Conservation (phyloP, 35 echinoderm and acorn worm genomes). For the Acanthaster planci region DNA sequence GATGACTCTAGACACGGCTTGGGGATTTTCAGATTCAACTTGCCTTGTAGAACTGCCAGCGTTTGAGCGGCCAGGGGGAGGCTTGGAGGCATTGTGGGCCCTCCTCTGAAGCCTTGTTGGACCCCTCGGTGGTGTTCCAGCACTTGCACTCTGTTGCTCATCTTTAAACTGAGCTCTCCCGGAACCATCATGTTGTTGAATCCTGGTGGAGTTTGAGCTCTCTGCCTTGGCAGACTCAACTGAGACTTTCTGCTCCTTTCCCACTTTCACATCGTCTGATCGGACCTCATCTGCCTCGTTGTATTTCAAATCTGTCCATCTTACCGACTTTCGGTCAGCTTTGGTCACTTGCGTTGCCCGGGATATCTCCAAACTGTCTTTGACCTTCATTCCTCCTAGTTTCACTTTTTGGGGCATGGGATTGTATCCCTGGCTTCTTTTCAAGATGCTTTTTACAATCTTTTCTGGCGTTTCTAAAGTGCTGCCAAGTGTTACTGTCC, state of each 20-base stretch:
- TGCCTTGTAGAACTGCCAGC: not conserved
- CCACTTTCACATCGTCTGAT: conserved; percentile 17
- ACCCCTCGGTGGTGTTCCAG: not conserved
- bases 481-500: not conserved
- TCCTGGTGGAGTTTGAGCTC: not conserved
- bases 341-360: conserved; percentile 64
- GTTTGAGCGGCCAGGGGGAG: not conserved
- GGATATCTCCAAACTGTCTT: conserved; percentile 88
- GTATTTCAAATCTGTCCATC: conserved; percentile 87
- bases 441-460: conserved; percentile 74
- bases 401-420: conserved; percentile 15
- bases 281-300: conserved; percentile 18
- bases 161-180: not conserved
- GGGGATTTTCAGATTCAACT: not conserved
- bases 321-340: conserved; percentile 59
- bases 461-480: conserved; percentile 2
- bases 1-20: not conserved
- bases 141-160: not conserved
- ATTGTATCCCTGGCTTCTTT: conserved; percentile 13
- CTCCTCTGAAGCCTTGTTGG: not conserved
- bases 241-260: not conserved
- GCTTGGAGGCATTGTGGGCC: conserved; percentile 22
- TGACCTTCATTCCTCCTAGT: conserved; percentile 60
- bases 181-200: not conserved
- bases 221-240: not conserved